These are phyloP conservation scores for Smittia aterrima DNA, from an alignment of 2,888 invertebrate species.

Conservation along the genomic window DNA sequence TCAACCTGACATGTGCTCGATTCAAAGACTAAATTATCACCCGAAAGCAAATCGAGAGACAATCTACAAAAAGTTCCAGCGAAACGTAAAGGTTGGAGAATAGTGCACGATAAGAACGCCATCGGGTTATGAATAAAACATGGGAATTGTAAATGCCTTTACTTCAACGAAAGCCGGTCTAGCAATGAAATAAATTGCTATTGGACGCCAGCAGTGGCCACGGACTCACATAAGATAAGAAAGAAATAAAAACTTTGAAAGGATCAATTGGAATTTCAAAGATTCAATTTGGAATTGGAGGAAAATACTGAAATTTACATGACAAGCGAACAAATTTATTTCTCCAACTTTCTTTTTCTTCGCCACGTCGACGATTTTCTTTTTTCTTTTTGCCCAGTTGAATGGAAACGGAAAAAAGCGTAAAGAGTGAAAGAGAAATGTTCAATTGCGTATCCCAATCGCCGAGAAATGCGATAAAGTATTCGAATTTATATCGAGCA, in stretches of 20 bases:
- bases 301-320: conserved; percentile 15
- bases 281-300: conserved; percentile 27
- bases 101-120: too few relatives aligned
- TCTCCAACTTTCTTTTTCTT: neutral
- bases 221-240: neutral
- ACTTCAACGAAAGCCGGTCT: neutral
- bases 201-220: neutral
- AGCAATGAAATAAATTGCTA: conserved; percentile 31
- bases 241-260: conserved; percentile 7
- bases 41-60: too few relatives aligned
- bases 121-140: conserved; percentile 40
- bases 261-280: conserved; percentile 25
- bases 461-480: neutral
- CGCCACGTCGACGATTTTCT: neutral
- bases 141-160: conserved; percentile 17
- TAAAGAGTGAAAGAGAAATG: neutral
- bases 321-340: conserved; percentile 21
- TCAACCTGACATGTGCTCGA: neutral
- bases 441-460: neutral
- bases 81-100: too few relatives aligned
- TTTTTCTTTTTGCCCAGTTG: neutral
- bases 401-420: neutral
- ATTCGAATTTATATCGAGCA: neutral
- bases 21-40: too few relatives aligned
- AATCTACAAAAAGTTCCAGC: too few relatives aligned